phyloP scores from a whole-genome alignment of 2,797 vertebrate species.

The Sebastes itinus region DNA sequence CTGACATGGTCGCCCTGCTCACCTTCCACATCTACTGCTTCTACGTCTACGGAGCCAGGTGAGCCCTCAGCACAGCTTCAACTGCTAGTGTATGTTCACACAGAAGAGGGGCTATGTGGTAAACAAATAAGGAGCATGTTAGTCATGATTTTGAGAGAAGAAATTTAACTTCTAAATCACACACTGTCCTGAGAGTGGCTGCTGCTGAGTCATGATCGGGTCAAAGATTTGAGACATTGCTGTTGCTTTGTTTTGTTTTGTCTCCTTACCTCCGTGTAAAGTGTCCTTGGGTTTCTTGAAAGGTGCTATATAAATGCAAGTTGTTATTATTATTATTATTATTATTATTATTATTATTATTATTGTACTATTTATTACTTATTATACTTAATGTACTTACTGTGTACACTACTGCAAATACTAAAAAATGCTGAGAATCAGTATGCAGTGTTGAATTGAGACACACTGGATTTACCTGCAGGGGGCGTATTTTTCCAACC shows the following conservation, averaged over 20 bases:
- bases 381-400: neutral
- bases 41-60: constrained; percentile 98
- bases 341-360: too few species aligned
- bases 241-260: too few species aligned
- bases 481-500: constrained; percentile 18
- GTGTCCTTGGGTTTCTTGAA: too few species aligned
- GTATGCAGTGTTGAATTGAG: neutral
- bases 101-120: neutral
- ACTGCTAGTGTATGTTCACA: neutral
- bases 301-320: too few species aligned
- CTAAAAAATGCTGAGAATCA: neutral
- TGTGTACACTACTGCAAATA: neutral
- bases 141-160: neutral
- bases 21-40: constrained; percentile 99
- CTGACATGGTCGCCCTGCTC: constrained; percentile 92
- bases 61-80: constrained; percentile 9
- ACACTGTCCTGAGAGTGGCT: neutral
- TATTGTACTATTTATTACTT: too few species aligned
- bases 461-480: constrained; percentile 6
- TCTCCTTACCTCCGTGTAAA: too few species aligned
- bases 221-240: too few species aligned
- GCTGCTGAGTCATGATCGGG: neutral
- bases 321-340: too few species aligned
- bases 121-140: neutral
- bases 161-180: neutral